Conservation (phyloP, 2,888 invertebrate genomes). For the Gasteruption jaculator region DNA sequence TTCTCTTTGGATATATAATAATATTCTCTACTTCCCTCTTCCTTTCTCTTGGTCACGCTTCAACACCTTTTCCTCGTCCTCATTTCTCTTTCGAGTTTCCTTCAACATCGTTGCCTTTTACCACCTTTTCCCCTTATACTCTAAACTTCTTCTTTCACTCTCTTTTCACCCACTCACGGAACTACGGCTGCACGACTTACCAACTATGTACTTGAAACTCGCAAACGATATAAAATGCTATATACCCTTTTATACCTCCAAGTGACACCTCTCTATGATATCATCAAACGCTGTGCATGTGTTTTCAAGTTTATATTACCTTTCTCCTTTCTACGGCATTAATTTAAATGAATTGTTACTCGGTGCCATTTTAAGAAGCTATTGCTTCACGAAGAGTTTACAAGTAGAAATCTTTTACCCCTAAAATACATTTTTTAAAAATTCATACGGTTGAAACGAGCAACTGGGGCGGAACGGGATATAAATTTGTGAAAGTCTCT, state of each 20-base stretch:
- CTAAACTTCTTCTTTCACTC: conserved; percentile 27
- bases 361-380: background rate
- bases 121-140: no score
- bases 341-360: conserved; percentile 12
- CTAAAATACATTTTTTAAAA: background rate
- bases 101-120: conserved; percentile 25
- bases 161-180: conserved; percentile 16
- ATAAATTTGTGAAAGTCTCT: no score
- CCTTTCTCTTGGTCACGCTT: conserved; percentile 31
- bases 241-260: conserved; percentile 14
- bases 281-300: conserved; percentile 12
- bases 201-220: no score
- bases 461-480: no score
- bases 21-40: conserved; percentile 20
- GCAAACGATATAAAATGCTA: no score
- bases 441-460: background rate
- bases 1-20: no score
- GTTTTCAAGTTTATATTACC: no score
- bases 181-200: no score
- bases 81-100: conserved; percentile 28
- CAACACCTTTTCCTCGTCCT: conserved; percentile 31
- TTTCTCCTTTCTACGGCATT: conserved; percentile 13
- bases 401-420: conserved; percentile 1
- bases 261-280: conserved; percentile 9
- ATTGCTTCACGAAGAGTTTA: conserved; percentile 1